Base-by-base conservation (phyloP, 2,888 invertebrate genomes). In the Idaea dimidiata region DNA sequence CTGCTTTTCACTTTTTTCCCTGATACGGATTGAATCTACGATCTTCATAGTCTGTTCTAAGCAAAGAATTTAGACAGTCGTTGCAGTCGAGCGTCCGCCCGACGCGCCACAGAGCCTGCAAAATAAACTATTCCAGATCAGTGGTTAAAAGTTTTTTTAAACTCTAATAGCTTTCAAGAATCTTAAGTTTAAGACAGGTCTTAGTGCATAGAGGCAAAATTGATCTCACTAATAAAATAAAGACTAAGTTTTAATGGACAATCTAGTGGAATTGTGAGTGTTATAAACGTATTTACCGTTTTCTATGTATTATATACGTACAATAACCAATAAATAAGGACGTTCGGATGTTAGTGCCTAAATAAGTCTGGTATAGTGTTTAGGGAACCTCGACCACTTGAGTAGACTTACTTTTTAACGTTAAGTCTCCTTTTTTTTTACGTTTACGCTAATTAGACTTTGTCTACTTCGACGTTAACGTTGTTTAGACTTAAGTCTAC, bases 181-280 rank as follows among this genome's bases (percentile, higher is more conserved):
- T 43, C 14, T 14, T 10, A 1, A 7, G 43, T 43, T 3, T 43
- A 43, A 43, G 43, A 43, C 43, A 43, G 43, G 43, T 10, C 43
- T 43, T 84, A 86, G 86, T 84, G 87, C 86, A 79, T 83, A 86
- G 86, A 83, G 89, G 87, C 86, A 84, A 84, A 84, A 86, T 85
- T 92, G 91, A 92, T 92, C 91, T 92, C 91, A 92, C 82, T 43
- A 43, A 3, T 91, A 87, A 83, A 86, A 86, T 87, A 88, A 87
- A 86, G 87, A 89, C 88, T 88, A 86, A 81, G 76, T 78, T 43
- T 80, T 84, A 82, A 82, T 79, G 86, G 87, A 89, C 88, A 79
- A 24, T 85, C 81, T 90, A 89, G 91, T 89, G 91, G 89, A 91
- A 91, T 90, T 89, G 91, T 91, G 90, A 85, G 86, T 81, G 81